Percentiles rank a stretch among this genome's conserved stretches.
These are phyloP conservation scores for Holcopasites calliopsidis DNA, from an alignment of 1,140 invertebrate species.

Conservation along the genomic window DNA sequence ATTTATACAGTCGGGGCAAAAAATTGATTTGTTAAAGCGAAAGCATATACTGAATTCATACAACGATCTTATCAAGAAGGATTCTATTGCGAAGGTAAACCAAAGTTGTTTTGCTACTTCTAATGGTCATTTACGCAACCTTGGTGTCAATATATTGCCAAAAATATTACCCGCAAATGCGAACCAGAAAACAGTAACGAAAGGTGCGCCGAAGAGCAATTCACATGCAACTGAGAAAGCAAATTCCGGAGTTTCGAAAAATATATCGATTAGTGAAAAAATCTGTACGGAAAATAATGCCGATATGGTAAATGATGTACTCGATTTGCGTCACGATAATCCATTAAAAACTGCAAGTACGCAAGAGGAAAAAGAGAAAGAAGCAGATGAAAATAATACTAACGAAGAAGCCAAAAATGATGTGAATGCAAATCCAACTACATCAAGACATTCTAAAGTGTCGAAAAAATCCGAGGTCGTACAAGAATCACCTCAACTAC, in stretches of 20 bases:
- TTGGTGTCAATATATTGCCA: conserved; percentile 78
- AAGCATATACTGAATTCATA: conserved; percentile 41
- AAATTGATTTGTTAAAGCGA: conserved; percentile 34
- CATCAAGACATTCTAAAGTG: conserved; percentile 12
- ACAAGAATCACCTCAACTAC: conserved; percentile 65
- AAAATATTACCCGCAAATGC: conserved; percentile 47
- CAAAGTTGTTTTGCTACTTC: conserved; percentile 26
- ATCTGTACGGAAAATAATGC: background rate
- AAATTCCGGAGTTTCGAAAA: background rate
- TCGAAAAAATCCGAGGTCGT: conserved; percentile 49
- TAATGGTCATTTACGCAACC: conserved; percentile 62
- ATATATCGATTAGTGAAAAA: conserved; percentile 6
- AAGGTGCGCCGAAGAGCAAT: background rate
- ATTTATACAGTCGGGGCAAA: conserved; percentile 30
- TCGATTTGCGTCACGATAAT: background rate
- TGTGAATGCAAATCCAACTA: conserved; percentile 9
- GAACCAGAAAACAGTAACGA: conserved; percentile 21
- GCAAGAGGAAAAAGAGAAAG: conserved; percentile 6
- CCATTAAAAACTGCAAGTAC: background rate
- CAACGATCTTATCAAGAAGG: conserved; percentile 41
- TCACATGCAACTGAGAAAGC: background rate
- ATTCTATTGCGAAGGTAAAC: conserved; percentile 3
- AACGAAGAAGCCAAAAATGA: conserved; percentile 16
- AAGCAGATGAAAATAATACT: background rate
- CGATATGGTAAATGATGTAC: background rate